A percentile compares a stretch with the other conserved stretches of the same genome.
Conservation (phyloP, 2,888 invertebrate genomes). For the Caenorhabditis imperialis region DNA sequence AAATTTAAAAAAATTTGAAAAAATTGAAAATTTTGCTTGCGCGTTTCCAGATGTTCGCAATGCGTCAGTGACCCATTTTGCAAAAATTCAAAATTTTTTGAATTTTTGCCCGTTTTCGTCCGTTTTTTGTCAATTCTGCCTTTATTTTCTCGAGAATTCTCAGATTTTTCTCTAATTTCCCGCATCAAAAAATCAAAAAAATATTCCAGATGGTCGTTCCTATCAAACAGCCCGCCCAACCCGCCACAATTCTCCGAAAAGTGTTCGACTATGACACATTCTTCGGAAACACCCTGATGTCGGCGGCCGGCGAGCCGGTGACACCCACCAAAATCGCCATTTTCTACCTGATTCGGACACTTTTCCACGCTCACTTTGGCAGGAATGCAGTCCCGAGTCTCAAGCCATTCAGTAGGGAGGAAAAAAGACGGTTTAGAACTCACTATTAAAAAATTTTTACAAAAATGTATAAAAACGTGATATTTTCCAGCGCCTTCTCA, state of each 20-base stretch:
- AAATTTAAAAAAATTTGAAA: background rate
- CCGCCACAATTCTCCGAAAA: background rate
- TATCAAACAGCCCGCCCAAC: background rate
- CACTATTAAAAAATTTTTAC: too few relatives aligned
- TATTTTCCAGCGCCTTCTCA: conserved; percentile 30
- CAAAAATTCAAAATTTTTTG: background rate
- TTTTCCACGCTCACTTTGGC: conserved; percentile 41
- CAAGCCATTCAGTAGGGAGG: conserved; percentile 12
- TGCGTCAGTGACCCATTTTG: background rate
- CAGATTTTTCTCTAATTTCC: background rate
- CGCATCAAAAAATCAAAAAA: background rate
- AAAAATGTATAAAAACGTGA: background rate
- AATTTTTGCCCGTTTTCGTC: background rate
- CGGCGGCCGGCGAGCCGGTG: conserved; percentile 47
- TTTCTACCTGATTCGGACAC: conserved; percentile 32
- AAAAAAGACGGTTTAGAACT: conserved; percentile 35
- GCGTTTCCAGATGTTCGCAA: background rate
- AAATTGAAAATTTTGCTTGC: background rate
- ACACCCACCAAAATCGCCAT: conserved; percentile 51
- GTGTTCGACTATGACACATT: conserved; percentile 40
- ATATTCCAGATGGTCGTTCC: background rate
- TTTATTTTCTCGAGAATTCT: background rate
- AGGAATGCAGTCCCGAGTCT: conserved; percentile 24
- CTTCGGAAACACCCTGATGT: conserved; percentile 34
- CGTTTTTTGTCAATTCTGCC: background rate